A percentile compares a stretch with the other conserved stretches of the same genome.
phyloP scores from a whole-genome alignment of 2,113 vertebrate genomes.

The Hipposideros armiger region DNA sequence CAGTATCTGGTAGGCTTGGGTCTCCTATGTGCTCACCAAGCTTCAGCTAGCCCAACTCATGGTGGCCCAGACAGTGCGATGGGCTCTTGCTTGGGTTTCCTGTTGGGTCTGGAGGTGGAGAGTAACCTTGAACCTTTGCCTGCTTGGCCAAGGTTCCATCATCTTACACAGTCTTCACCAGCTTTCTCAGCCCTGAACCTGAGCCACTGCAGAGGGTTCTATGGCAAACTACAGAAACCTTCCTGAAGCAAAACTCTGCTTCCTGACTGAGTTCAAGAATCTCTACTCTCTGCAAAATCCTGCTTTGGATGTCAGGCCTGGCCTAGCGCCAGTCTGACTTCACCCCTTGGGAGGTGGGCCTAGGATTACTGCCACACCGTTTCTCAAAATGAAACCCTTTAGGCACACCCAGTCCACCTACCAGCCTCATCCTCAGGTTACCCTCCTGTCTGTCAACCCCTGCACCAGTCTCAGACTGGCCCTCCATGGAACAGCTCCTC shows the following conservation, averaged over 20 bases:
- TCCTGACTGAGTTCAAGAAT: neutral
- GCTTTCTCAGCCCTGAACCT: neutral
- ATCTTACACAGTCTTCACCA: neutral
- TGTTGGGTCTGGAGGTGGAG: neutral
- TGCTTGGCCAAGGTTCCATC: neutral
- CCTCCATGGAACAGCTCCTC: neutral
- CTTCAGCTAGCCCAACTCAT: rapidly evolving
- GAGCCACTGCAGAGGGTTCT: neutral
- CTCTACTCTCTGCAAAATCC: neutral
- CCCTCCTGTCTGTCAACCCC: rapidly evolving
- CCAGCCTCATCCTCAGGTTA: neutral
- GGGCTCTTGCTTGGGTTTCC: neutral
- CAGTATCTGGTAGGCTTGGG: neutral
- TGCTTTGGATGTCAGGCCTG: neutral
- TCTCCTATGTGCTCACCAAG: rapidly evolving
- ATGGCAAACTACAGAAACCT: neutral
- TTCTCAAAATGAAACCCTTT: neutral
- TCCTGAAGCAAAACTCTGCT: neutral
- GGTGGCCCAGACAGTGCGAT: neutral
- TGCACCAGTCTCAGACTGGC: neutral
- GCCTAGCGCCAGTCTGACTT: neutral
- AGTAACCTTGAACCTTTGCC: neutral
- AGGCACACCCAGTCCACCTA: no score
- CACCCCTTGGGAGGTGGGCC: neutral
- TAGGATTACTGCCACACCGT: neutral